Evolutionary conservation across 2,888 invertebrate genomes (phyloP).

Genomic region (Ophion ellenae): DNA sequence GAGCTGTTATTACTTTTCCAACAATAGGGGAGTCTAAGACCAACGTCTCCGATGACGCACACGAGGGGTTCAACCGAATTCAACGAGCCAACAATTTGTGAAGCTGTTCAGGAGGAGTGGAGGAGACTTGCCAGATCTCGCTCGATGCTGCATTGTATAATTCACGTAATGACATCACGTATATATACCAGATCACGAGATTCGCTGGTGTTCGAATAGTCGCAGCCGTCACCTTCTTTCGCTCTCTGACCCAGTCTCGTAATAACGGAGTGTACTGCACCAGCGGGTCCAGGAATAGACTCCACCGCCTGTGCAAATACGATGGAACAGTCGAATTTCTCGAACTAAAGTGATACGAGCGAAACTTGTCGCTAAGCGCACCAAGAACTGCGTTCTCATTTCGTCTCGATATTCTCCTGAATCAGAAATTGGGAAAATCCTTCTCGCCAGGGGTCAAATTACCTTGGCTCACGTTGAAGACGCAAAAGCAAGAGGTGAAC

Average conservation of each 20-base stretch:
- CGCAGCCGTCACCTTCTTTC: constrained; percentile 23
- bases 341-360: constrained; percentile 34
- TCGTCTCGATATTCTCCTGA: constrained; percentile 7
- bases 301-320: constrained; percentile 13
- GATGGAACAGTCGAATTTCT: constrained; percentile 36
- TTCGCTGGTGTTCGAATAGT: constrained; percentile 27
- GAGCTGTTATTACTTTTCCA: constrained; percentile 57
- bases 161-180: constrained; percentile 20
- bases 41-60: constrained; percentile 44
- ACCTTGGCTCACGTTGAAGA: not conserved
- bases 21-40: constrained; percentile 47
- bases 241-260: constrained; percentile 55
- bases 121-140: not conserved
- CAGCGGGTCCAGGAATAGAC: constrained; percentile 48
- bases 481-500: not conserved
- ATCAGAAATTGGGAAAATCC: constrained; percentile 24
- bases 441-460: constrained; percentile 13
- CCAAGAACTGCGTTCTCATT: constrained; percentile 35
- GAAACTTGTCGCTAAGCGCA: constrained; percentile 39
- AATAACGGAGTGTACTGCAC: constrained; percentile 42
- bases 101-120: not conserved
- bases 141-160: not conserved
- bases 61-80: constrained; percentile 42
- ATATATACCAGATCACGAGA: constrained; percentile 2
- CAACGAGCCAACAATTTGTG: constrained; percentile 25